Percentiles rank a stretch among this genome's conserved stretches.
Conservation (phyloP, 2,113 vertebrate species). For the Mugil cephalus region DNA sequence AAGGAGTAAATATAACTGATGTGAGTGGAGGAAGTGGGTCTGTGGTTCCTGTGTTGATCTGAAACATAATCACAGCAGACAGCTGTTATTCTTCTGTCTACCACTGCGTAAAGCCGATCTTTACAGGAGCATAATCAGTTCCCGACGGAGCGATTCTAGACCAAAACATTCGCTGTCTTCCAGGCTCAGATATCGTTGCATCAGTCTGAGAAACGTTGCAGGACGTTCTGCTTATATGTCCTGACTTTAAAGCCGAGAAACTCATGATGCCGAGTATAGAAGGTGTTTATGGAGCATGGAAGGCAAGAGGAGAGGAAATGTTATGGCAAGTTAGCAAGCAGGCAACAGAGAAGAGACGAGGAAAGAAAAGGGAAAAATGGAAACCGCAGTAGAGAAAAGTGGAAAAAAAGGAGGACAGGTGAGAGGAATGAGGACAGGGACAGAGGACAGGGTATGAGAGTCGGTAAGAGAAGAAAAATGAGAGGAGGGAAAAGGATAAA, state of each 20-base stretch:
- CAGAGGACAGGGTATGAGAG: neutral
- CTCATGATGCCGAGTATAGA: neutral
- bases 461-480: neutral
- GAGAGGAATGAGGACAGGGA: constrained; percentile 1
- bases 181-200: neutral
- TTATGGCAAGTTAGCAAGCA: constrained; percentile 7
- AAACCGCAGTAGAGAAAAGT: neutral
- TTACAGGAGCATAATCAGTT: too few species aligned
- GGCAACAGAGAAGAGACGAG: neutral
- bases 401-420: neutral
- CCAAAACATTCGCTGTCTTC: too few species aligned
- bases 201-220: neutral
- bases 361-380: neutral
- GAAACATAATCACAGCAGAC: neutral
- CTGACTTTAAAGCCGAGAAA: neutral
- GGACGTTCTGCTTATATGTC: neutral
- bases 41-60: neutral
- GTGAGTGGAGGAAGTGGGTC: neutral
- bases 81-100: too few species aligned
- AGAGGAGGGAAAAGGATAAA: neutral
- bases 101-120: too few species aligned
- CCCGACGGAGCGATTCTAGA: too few species aligned
- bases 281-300: constrained; percentile 1
- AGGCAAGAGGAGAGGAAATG: constrained; percentile 3
- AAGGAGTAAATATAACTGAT: too few species aligned